Percentiles rank a stretch among this genome's conserved stretches.
Conservation (phyloP, 2,113 vertebrate species). For the Ochotona princeps region DNA sequence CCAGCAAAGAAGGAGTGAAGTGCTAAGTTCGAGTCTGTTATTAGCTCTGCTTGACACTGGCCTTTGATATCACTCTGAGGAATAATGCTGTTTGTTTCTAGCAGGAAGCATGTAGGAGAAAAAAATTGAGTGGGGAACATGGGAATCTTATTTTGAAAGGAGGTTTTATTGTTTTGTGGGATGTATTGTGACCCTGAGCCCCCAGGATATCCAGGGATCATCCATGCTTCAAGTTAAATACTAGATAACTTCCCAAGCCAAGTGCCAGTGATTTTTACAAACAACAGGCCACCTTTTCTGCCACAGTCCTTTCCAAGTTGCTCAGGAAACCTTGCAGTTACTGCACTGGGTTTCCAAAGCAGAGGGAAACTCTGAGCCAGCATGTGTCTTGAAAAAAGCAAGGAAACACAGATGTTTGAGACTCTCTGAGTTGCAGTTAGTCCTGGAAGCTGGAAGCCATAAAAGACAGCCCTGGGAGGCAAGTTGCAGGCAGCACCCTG, state of each 20-base stretch:
- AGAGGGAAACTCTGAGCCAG: conserved; percentile 52
- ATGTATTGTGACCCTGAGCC: conserved; percentile 12
- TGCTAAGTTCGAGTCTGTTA: conserved; percentile 51
- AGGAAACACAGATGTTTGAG: conserved; percentile 63
- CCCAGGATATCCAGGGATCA: conserved; percentile 11
- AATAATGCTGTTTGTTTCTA: conserved; percentile 58
- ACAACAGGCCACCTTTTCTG: conserved; percentile 30
- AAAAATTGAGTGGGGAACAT: conserved; percentile 52
- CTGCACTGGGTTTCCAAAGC: conserved; percentile 36
- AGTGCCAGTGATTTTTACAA: conserved; percentile 34
- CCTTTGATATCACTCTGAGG: conserved; percentile 64
- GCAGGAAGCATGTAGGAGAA: conserved; percentile 58
- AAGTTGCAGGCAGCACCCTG: conserved; percentile 77
- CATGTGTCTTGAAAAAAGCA: conserved; percentile 56
- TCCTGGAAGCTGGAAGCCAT: conserved; percentile 75
- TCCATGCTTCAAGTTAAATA: conserved; percentile 59
- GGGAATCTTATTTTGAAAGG: conserved; percentile 62
- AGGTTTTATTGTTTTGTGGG: conserved; percentile 70
- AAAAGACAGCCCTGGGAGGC: conserved; percentile 77
- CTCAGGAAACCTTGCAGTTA: conserved; percentile 35
- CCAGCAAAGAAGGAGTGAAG: conserved; percentile 41
- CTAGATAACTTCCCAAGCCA: conserved; percentile 59
- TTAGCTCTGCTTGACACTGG: conserved; percentile 53
- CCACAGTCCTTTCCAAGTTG: conserved; percentile 36
- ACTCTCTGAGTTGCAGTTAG: conserved; percentile 54